These are phyloP conservation scores for Frankliniella intonsa DNA, from an alignment of 2,888 invertebrate species.

Conservation along the genomic window DNA sequence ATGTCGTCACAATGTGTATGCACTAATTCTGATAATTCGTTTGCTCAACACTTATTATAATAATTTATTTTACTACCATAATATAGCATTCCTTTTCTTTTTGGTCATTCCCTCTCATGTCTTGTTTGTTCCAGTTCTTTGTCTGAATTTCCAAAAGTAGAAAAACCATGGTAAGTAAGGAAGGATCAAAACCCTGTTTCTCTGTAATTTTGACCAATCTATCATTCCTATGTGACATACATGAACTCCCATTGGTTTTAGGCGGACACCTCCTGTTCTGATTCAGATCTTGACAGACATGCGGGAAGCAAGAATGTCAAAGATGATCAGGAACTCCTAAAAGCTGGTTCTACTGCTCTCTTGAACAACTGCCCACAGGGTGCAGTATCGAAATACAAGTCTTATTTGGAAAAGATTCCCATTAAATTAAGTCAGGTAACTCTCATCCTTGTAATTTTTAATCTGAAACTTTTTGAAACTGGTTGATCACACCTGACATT, in stretches of 20 bases:
- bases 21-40: neutral
- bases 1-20: neutral
- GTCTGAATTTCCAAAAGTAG: neutral
- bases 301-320: neutral
- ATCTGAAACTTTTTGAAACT: neutral
- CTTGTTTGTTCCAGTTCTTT: neutral
- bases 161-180: neutral
- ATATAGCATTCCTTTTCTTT: neutral
- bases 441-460: neutral
- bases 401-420: neutral
- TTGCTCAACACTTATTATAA: neutral
- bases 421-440: neutral
- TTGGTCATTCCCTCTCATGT: neutral
- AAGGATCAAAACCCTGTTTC: neutral
- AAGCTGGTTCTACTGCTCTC: neutral
- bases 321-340: neutral
- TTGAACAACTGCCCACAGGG: neutral
- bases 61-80: neutral
- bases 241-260: neutral
- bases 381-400: neutral
- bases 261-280: constrained; percentile 7
- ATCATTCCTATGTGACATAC: neutral
- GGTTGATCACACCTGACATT: neutral
- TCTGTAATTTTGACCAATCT: neutral
- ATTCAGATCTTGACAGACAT: neutral